These are phyloP conservation scores for Trichonephila inaurata DNA, from an alignment of 1,140 invertebrate species.

Conservation along the genomic window DNA sequence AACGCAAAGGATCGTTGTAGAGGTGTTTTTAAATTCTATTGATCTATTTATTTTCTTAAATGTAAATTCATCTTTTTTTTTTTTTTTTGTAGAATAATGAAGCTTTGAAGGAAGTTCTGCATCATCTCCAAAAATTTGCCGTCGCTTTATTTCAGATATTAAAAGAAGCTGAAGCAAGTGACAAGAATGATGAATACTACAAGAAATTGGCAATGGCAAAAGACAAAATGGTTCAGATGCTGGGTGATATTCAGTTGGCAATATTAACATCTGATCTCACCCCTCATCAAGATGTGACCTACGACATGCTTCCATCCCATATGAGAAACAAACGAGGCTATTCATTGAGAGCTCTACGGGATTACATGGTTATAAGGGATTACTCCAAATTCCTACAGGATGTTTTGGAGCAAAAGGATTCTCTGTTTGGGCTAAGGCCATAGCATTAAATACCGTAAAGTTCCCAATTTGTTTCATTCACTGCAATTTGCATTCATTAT, in stretches of 20 bases:
- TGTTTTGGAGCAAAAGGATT: background rate
- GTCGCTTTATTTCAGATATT: background rate
- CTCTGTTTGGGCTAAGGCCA: background rate
- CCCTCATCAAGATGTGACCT: background rate
- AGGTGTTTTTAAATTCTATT: too few relatives aligned
- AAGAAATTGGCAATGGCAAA: background rate
- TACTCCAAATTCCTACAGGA: conserved; percentile 9
- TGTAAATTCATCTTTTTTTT: background rate
- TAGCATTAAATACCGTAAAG: background rate
- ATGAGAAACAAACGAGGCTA: background rate
- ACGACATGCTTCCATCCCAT: conserved; percentile 5
- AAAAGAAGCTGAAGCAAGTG: background rate
- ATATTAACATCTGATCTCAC: background rate
- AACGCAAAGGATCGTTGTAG: too few relatives aligned
- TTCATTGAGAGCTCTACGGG: background rate
- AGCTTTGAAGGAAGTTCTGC: background rate
- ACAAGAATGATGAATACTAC: background rate
- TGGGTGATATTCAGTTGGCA: conserved; percentile 2
- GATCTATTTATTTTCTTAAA: too few relatives aligned
- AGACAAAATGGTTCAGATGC: conserved; percentile 27
- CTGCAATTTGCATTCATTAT: too few relatives aligned
- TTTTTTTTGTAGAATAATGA: background rate
- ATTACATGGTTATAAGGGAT: conserved; percentile 11
- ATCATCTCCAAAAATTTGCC: conserved; percentile 11
- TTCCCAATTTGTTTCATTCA: background rate